Percentiles rank a stretch among this genome's conserved stretches.
Evolutionary conservation across 1,140 invertebrate genomes (phyloP).

Genomic region (Rhagoletis zephyria): DNA sequence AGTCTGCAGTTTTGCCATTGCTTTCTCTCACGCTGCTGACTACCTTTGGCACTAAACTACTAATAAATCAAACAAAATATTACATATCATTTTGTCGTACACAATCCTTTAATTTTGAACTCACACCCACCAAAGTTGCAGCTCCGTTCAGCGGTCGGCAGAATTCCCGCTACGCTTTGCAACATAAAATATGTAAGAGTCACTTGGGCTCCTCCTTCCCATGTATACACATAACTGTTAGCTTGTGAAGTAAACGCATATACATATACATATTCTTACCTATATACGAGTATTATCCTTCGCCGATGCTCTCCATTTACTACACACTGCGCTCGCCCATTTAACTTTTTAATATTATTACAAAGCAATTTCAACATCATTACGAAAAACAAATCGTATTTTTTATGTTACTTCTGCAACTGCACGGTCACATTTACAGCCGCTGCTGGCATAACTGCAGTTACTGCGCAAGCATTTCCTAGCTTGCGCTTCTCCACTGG

Average conservation of each 20-base stretch:
- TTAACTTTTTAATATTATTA: constrained; percentile 22
- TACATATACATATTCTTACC: too few species aligned
- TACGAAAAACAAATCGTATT: constrained; percentile 11
- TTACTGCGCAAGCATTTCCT: too few species aligned
- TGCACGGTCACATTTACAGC: too few species aligned
- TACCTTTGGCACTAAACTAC: background rate
- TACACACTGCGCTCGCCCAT: background rate
- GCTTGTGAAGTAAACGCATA: too few species aligned
- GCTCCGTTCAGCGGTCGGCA: background rate
- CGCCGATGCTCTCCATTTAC: too few species aligned
- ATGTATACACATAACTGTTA: too few species aligned
- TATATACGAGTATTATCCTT: too few species aligned
- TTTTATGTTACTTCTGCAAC: background rate
- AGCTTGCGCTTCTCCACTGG: too few species aligned
- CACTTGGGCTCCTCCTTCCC: background rate
- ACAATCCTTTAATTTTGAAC: background rate
- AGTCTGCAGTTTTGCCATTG: background rate
- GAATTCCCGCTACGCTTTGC: background rate
- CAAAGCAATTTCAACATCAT: constrained; percentile 32
- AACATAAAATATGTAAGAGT: constrained; percentile 2
- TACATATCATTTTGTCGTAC: constrained; percentile 5
- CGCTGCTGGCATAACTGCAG: too few species aligned
- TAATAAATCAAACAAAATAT: constrained; percentile 40
- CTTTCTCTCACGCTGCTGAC: background rate
- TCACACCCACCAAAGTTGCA: background rate